Conservation (phyloP, 2,888 invertebrate genomes). For the Lepetodrilus schrolli region DNA sequence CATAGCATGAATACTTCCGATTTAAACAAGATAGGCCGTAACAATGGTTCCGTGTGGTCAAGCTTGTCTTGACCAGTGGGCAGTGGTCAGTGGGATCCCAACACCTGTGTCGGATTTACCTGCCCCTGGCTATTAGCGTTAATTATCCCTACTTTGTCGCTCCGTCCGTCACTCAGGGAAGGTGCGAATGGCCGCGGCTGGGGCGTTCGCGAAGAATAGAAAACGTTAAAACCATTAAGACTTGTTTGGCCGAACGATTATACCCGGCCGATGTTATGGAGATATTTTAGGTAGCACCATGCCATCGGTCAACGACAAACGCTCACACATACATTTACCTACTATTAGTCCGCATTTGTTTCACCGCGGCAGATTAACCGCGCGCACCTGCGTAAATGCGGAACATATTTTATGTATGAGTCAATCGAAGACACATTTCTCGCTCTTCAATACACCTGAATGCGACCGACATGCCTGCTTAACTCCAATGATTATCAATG, state of each 20-base stretch:
- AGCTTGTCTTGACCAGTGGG: slow-evolving; percentile 26
- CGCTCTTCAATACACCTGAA: neutral
- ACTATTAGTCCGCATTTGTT: neutral
- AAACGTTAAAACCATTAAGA: slow-evolving; percentile 20
- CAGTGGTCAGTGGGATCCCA: too few species aligned
- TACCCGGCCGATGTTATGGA: too few species aligned
- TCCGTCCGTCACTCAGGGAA: neutral
- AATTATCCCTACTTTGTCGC: slow-evolving; percentile 29
- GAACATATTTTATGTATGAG: slow-evolving; percentile 15
- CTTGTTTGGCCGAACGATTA: slow-evolving; percentile 14
- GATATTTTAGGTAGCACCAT: too few species aligned
- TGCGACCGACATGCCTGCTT: neutral
- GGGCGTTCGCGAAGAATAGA: neutral
- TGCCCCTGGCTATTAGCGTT: slow-evolving; percentile 20
- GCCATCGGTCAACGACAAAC: too few species aligned
- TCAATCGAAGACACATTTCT: slow-evolving; percentile 14
- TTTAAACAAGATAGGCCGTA: too few species aligned
- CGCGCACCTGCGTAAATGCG: neutral
- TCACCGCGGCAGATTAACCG: neutral
- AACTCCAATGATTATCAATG: slow-evolving; percentile 1
- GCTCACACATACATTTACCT: neutral
- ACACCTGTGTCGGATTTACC: slow-evolving; percentile 19
- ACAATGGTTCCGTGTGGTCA: neutral
- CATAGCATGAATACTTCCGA: too few species aligned
- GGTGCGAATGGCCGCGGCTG: neutral